A percentile compares a stretch with the other conserved stretches of the same genome.
phyloP scores from a whole-genome alignment of 2,797 vertebrate genomes.

The Ispidina lecontei region DNA sequence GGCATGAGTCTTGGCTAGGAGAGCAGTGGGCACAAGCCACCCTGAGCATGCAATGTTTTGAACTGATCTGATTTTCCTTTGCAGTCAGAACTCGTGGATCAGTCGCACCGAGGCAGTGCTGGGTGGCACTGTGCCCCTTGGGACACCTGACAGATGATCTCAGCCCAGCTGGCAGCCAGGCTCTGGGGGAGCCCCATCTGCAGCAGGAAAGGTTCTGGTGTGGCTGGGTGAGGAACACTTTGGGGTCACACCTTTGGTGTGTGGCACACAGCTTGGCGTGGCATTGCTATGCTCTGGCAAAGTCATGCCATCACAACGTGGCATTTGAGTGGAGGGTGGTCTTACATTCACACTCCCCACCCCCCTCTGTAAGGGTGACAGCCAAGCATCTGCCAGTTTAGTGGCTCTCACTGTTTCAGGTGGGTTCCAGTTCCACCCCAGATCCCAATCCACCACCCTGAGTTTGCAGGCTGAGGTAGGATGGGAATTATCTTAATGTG shows the following conservation, averaged over 20 bases:
- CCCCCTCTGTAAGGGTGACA: background rate
- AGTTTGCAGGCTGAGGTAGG: background rate
- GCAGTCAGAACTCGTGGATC: background rate
- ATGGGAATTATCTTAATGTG: background rate
- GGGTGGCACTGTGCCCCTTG: fast-evolving
- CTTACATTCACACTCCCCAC: background rate
- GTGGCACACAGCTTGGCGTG: fast-evolving
- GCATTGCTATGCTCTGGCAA: background rate
- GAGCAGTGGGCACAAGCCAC: background rate
- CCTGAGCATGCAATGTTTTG: fast-evolving
- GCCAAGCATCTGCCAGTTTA: background rate
- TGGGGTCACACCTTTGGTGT: fast-evolving
- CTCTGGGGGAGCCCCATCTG: background rate
- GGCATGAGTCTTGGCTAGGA: background rate
- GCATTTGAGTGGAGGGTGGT: background rate
- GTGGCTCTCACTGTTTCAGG: background rate
- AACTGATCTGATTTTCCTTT: background rate
- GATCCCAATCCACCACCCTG: background rate
- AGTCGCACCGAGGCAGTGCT: background rate
- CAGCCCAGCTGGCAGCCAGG: slow-evolving; percentile 6
- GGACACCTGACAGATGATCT: background rate
- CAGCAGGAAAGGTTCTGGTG: slow-evolving; percentile 1
- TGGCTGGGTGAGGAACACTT: background rate
- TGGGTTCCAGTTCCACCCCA: background rate
- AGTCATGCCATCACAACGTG: background rate